phyloP scores from a whole-genome alignment of 2,797 vertebrate genomes.

The Hybognathus amarus region DNA sequence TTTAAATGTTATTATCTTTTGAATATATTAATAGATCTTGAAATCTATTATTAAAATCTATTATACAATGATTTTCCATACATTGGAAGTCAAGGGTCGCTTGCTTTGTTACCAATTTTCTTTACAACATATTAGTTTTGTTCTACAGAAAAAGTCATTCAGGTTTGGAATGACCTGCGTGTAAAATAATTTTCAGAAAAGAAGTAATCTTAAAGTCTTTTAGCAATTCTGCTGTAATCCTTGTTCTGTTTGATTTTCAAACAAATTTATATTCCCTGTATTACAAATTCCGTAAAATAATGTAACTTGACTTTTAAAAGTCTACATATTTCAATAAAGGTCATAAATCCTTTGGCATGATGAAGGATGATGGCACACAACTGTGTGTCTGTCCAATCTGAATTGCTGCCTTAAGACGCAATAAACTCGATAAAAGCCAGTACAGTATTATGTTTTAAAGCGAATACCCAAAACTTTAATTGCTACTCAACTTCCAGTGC shows the following conservation, averaged over 20 bases:
- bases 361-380: background rate
- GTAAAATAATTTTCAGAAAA: conserved; percentile 21
- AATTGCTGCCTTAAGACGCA: conserved; percentile 4
- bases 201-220: conserved; percentile 24
- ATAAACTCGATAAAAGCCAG: background rate
- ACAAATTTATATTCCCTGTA: conserved; percentile 27
- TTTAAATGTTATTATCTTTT: background rate
- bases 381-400: background rate
- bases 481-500: conserved; percentile 28
- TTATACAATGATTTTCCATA: too few relatives aligned
- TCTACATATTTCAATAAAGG: background rate
- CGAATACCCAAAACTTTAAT: conserved; percentile 18
- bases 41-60: too few relatives aligned
- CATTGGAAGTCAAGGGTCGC: too few relatives aligned
- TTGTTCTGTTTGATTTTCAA: conserved; percentile 15
- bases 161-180: background rate
- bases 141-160: background rate
- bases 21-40: too few relatives aligned
- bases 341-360: background rate
- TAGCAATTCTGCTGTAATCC: conserved; percentile 23
- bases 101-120: background rate
- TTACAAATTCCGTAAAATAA: background rate
- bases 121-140: background rate
- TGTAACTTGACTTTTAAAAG: background rate
- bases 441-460: background rate